These are phyloP conservation scores for Sebastes nivosus DNA, from an alignment of 2,797 vertebrate genomes.

Conservation along the genomic window DNA sequence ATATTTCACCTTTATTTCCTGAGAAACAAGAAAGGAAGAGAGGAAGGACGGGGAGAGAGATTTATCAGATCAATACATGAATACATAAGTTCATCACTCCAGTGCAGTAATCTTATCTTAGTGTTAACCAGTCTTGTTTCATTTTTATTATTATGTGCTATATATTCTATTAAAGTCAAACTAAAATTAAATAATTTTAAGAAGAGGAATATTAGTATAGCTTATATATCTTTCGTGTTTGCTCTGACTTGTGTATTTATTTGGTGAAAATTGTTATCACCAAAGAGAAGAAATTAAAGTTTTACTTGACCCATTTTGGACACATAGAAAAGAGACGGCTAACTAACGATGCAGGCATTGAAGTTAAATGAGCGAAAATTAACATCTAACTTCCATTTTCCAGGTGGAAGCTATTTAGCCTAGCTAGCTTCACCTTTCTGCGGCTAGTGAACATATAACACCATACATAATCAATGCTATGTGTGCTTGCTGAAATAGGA, in stretches of 20 bases:
- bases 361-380: background rate
- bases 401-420: background rate
- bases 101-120: background rate
- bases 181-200: background rate
- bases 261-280: background rate
- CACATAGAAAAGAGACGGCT: background rate
- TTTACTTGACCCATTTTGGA: background rate
- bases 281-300: background rate
- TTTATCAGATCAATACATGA: background rate
- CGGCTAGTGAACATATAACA: accelerated
- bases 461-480: background rate
- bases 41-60: background rate
- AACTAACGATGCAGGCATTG: background rate
- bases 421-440: background rate
- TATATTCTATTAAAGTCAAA: background rate
- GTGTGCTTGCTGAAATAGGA: background rate
- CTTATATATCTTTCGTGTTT: background rate
- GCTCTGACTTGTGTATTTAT: background rate
- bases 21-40: background rate
- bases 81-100: background rate
- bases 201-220: too few relatives aligned
- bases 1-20: background rate
- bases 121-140: background rate
- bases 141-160: background rate
- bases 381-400: background rate